phyloP scores from a whole-genome alignment of 2,888 invertebrate species.

The Coronaproctus castanopsis region DNA sequence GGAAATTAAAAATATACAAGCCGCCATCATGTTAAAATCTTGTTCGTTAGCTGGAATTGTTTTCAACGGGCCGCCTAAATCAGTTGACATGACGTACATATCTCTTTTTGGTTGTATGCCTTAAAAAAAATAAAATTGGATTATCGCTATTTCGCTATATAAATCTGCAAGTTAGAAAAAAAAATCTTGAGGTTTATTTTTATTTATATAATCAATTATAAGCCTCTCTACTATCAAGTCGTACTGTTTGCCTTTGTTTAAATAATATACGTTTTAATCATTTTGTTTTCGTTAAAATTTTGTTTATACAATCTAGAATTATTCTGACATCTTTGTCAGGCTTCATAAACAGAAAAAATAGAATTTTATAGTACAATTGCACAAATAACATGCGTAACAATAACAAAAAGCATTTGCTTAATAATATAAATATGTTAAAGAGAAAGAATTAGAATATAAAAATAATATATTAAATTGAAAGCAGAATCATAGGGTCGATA shows the following conservation, averaged over 20 bases:
- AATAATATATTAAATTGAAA: not conserved
- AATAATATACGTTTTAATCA: too few species aligned
- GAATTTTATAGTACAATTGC: not conserved
- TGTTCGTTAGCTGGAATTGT: constrained; percentile 52
- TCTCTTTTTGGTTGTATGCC: constrained; percentile 24
- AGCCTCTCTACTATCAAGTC: too few species aligned
- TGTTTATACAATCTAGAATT: too few species aligned
- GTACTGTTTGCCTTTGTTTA: too few species aligned
- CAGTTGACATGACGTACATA: constrained; percentile 48
- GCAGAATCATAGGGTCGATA: not conserved
- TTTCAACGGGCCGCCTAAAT: constrained; percentile 60
- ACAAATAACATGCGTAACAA: not conserved
- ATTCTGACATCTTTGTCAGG: too few species aligned
- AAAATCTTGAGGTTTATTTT: too few species aligned
- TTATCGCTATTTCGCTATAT: not conserved
- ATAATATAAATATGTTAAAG: too few species aligned
- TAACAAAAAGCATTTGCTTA: too few species aligned
- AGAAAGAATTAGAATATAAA: not conserved
- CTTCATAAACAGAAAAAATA: not conserved
- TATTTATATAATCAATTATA: too few species aligned
- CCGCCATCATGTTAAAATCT: constrained; percentile 59
- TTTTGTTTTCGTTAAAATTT: too few species aligned
- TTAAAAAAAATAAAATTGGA: constrained; percentile 2
- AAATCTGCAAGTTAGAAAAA: not conserved
- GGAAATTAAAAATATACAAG: constrained; percentile 62